A percentile compares a stretch with the other conserved stretches of the same genome.
These are phyloP conservation scores for Anguilla rostrata DNA, from an alignment of 2,113 vertebrate species.

Conservation along the genomic window DNA sequence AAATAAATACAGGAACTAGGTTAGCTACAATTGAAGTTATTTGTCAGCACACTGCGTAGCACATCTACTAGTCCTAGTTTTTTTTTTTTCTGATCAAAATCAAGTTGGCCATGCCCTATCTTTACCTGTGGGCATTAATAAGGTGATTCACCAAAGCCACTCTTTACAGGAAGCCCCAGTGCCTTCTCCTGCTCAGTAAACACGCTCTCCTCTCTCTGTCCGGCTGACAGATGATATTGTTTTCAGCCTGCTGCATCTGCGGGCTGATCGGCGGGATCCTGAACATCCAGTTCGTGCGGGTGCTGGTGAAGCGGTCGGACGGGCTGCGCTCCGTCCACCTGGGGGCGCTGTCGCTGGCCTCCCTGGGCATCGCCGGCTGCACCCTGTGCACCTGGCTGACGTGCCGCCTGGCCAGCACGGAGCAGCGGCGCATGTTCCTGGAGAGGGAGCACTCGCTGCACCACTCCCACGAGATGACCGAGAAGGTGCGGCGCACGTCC, in stretches of 20 bases:
- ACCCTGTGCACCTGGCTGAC: constrained; percentile 97
- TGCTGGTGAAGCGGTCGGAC: constrained; percentile 82
- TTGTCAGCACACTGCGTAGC: too few relatives aligned
- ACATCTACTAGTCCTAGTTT: too few relatives aligned
- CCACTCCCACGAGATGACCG: constrained; percentile 96
- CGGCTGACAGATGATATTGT: constrained; percentile 91
- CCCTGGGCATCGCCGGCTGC: constrained; percentile 91
- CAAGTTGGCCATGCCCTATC: too few relatives aligned
- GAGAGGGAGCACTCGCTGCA: constrained; percentile 97
- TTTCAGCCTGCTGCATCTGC: constrained; percentile 98
- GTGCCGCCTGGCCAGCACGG: constrained; percentile 94
- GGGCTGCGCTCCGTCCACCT: constrained; percentile 83
- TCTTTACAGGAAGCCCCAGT: too few relatives aligned
- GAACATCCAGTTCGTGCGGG: constrained; percentile 97
- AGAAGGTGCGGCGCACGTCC: not conserved
- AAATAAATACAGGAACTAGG: too few relatives aligned
- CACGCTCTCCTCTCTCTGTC: constrained; percentile 34
- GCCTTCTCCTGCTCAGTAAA: not conserved
- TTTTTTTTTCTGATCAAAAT: too few relatives aligned
- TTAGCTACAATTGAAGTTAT: too few relatives aligned
- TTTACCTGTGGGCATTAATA: too few relatives aligned
- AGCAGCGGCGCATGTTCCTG: constrained; percentile 97
- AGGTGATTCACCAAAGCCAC: too few relatives aligned
- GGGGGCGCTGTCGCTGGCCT: constrained; percentile 91
- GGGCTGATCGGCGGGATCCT: constrained; percentile 96